Evolutionary conservation across 2,888 invertebrate species (phyloP).

Genomic region (Bombylius discolor): DNA sequence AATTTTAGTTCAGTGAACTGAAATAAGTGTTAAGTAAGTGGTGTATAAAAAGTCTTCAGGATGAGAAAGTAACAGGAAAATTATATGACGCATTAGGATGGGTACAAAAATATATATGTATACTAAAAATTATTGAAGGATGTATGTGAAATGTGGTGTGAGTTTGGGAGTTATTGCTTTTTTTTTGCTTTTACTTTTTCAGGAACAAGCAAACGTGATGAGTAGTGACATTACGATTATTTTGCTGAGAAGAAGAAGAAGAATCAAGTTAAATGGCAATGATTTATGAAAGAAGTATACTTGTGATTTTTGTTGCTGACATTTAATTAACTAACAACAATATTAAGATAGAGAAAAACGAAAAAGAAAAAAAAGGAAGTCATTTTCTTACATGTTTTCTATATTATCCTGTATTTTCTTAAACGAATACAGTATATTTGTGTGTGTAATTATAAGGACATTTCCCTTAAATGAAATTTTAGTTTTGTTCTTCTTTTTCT

Average conservation of each 20-base stretch:
- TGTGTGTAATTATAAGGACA: no score
- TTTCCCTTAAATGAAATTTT: no score
- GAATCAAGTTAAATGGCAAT: constrained; percentile 8
- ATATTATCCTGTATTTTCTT: no score
- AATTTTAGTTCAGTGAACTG: constrained; percentile 20
- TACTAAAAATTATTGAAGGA: no score
- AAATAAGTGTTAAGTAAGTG: constrained; percentile 14
- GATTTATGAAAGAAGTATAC: constrained; percentile 17
- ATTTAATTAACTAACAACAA: constrained; percentile 18
- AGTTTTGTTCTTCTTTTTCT: no score
- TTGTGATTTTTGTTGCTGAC: constrained; percentile 21
- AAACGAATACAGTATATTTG: no score
- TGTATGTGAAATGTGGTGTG: no score
- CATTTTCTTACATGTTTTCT: no score
- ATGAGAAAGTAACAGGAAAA: neutral
- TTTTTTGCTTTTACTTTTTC: no score
- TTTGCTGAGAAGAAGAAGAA: neutral
- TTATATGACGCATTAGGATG: no score
- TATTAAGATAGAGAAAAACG: neutral
- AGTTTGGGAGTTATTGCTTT: no score
- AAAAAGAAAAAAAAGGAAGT: neutral
- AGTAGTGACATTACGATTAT: constrained; percentile 18
- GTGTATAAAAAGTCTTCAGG: neutral
- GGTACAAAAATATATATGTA: no score
- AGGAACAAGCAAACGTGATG: constrained; percentile 13